phyloP scores from a whole-genome alignment of 2,113 vertebrate genomes.

The Bos taurus region DNA sequence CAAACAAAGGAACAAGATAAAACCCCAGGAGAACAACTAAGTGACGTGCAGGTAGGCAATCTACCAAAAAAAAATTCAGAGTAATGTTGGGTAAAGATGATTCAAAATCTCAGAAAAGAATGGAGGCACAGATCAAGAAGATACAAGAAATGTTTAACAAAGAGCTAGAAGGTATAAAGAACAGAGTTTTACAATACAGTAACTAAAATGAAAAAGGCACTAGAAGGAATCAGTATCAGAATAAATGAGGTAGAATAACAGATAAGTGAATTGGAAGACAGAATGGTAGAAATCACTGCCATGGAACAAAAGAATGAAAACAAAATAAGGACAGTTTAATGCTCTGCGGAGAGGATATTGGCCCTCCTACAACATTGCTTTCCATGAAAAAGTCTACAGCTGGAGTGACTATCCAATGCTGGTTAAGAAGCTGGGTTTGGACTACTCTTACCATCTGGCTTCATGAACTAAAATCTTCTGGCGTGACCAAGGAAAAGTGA shows the following conservation, averaged over 20 bases:
- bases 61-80: neutral
- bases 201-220: neutral
- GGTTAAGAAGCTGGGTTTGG: conserved; percentile 83
- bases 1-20: neutral
- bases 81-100: neutral
- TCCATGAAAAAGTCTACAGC: conserved; percentile 87
- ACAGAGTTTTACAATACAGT: neutral
- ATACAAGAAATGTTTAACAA: neutral
- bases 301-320: neutral
- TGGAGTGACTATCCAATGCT: conserved; percentile 86
- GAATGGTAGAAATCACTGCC: neutral
- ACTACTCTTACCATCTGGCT: conserved; percentile 91
- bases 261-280: neutral
- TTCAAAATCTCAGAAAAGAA: neutral
- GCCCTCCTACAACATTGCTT: conserved; percentile 93
- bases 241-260: neutral
- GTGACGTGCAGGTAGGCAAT: neutral
- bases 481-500: conserved; percentile 89
- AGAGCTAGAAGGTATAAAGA: neutral
- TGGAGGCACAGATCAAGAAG: neutral
- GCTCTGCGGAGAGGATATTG: conserved; percentile 83
- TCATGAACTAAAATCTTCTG: conserved; percentile 93
- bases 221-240: neutral
- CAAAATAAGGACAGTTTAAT: neutral
- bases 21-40: neutral